A percentile compares a stretch with the other conserved stretches of the same genome.
phyloP scores from a whole-genome alignment of 2,888 invertebrate species.

The Sesia apiformis region DNA sequence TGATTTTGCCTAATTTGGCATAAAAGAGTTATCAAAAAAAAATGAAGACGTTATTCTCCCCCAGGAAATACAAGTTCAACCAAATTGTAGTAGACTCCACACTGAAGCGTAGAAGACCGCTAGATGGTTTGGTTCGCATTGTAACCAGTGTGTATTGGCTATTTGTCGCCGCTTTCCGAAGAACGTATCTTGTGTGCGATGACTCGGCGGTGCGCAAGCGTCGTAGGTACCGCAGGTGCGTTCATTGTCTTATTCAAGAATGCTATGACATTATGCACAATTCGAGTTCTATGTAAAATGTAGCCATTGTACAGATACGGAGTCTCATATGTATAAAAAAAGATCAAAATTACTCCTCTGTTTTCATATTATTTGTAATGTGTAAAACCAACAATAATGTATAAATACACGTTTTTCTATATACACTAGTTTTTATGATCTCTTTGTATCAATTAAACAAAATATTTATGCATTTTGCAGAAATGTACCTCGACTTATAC shows the following conservation, averaged over 20 bases:
- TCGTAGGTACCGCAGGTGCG: conserved; percentile 38
- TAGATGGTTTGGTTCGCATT: conserved; percentile 56
- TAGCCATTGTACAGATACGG: no score
- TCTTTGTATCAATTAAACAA: no score
- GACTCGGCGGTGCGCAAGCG: conserved; percentile 23
- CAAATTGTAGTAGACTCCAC: conserved; percentile 44
- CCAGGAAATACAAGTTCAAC: conserved; percentile 56
- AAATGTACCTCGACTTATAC: no score
- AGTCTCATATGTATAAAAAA: not conserved
- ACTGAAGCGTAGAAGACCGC: conserved; percentile 15
- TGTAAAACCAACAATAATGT: no score
- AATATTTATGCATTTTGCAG: no score
- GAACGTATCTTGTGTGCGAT: conserved; percentile 24
- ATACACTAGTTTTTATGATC: no score
- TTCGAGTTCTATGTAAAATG: no score
- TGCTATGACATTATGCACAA: not conserved
- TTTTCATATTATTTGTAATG: no score
- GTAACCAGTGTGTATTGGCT: conserved; percentile 38
- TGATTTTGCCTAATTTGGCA: no score
- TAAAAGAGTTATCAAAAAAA: no score
- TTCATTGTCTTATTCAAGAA: not conserved
- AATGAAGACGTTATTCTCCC: conserved; percentile 15
- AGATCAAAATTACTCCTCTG: no score
- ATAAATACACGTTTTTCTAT: no score
- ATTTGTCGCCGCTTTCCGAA: conserved; percentile 30